Conservation (phyloP, 2,888 invertebrate genomes). For the Endomychus coccineus region DNA sequence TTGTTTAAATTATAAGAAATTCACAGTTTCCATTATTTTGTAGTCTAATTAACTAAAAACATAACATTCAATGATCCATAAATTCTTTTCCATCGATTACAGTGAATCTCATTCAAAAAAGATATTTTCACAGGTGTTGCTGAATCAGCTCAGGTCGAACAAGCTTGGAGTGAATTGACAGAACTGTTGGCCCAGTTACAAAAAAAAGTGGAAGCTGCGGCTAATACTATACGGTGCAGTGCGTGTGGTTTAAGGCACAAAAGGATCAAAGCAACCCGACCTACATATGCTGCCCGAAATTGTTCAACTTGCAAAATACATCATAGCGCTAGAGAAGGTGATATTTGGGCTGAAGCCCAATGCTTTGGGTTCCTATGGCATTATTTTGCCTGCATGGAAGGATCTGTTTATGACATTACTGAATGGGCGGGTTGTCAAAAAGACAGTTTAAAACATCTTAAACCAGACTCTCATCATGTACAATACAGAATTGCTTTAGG, state of each 20-base stretch:
- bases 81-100: too few species aligned
- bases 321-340: slow-evolving; percentile 89
- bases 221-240: slow-evolving; percentile 90
- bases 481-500: slow-evolving; percentile 81
- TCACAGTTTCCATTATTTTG: too few species aligned
- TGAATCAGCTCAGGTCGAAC: slow-evolving; percentile 74
- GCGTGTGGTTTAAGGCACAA: slow-evolving; percentile 88
- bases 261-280: slow-evolving; percentile 75
- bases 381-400: slow-evolving; percentile 96
- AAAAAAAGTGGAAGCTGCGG: slow-evolving; percentile 90
- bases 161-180: slow-evolving; percentile 79
- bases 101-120: too few species aligned
- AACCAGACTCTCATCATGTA: slow-evolving; percentile 86
- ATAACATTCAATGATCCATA: too few species aligned
- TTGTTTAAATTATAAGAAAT: too few species aligned
- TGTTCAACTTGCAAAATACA: slow-evolving; percentile 85
- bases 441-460: slow-evolving; percentile 68
- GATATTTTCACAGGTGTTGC: slow-evolving; percentile 52
- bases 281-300: slow-evolving; percentile 85
- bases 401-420: slow-evolving; percentile 89
- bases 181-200: slow-evolving; percentile 81
- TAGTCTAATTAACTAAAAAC: too few species aligned
- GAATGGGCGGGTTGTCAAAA: slow-evolving; percentile 96
- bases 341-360: slow-evolving; percentile 89
- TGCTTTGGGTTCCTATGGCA: slow-evolving; percentile 86